Conservation (phyloP, 2,113 vertebrate genomes). For the Capreolus pygargus region DNA sequence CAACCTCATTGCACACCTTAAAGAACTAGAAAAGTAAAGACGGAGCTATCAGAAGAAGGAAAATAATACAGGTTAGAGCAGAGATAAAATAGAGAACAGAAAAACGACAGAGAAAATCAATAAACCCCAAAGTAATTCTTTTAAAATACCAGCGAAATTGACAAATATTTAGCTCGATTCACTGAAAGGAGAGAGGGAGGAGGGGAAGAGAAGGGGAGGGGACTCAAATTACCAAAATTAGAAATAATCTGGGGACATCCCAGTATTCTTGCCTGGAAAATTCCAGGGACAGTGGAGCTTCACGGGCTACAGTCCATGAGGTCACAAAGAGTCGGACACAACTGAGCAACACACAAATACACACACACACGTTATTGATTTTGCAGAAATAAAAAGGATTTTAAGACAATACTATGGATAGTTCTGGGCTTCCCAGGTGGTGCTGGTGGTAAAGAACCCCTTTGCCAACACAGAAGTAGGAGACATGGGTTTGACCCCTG, state of each 20-base stretch:
- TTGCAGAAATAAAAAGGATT: not conserved
- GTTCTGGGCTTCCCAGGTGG: not conserved
- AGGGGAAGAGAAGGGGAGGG: not conserved
- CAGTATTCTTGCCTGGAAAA: too few relatives aligned
- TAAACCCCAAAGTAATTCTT: not conserved
- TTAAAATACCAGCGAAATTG: not conserved
- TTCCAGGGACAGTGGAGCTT: too few relatives aligned
- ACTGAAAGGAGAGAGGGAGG: not conserved
- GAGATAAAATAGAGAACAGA: not conserved
- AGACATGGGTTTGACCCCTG: not conserved
- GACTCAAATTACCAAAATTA: not conserved
- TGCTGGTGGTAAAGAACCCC: not conserved
- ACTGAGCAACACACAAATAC: not conserved
- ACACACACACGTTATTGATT: not conserved
- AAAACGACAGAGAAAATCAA: not conserved
- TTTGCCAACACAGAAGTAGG: not conserved
- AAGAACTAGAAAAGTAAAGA: not conserved
- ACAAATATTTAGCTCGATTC: not conserved
- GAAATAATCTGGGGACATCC: not conserved
- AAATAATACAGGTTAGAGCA: not conserved
- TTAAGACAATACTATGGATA: not conserved
- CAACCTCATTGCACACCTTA: not conserved
- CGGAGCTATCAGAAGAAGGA: not conserved
- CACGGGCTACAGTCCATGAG: not conserved
- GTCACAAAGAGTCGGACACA: not conserved